Conservation (phyloP, 92 coral and sea anemone species). For the Palythoa caribaeorum region DNA sequence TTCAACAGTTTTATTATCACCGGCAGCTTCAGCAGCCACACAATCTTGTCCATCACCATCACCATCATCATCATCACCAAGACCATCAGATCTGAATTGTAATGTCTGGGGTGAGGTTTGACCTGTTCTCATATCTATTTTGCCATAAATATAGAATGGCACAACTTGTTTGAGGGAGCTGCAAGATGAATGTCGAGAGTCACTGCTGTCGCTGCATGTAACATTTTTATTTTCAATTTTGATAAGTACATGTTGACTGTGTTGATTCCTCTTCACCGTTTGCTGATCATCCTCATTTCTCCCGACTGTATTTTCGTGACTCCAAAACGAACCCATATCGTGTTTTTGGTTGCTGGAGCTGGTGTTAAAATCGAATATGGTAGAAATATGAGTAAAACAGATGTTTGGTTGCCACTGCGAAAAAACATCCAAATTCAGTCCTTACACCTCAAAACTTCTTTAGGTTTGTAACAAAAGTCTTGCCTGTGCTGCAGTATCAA, state of each 20-base stretch:
- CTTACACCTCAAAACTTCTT: background rate
- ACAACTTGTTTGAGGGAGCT: background rate
- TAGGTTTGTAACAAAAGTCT: background rate
- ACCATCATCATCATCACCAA: background rate
- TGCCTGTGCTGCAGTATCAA: background rate
- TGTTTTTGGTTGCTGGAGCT: background rate
- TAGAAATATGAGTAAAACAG: background rate
- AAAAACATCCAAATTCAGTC: background rate
- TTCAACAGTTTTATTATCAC: background rate
- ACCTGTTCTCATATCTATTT: slow-evolving; percentile 2
- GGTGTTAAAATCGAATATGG: background rate
- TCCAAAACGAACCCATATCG: slow-evolving; percentile 42
- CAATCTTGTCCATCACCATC: background rate
- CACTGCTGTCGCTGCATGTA: background rate
- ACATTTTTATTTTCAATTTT: background rate
- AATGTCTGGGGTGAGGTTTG: slow-evolving; percentile 12
- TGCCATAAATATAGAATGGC: background rate
- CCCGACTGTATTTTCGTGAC: slow-evolving; percentile 8
- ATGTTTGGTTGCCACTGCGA: background rate
- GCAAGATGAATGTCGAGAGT: background rate
- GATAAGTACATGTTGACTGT: background rate
- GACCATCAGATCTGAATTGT: slow-evolving; percentile 10
- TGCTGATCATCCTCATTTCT: background rate
- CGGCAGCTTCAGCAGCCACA: background rate
- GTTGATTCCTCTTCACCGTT: background rate